Evolutionary conservation across 2,888 invertebrate species (phyloP).

Genomic region (Ptychoptera contaminata): DNA sequence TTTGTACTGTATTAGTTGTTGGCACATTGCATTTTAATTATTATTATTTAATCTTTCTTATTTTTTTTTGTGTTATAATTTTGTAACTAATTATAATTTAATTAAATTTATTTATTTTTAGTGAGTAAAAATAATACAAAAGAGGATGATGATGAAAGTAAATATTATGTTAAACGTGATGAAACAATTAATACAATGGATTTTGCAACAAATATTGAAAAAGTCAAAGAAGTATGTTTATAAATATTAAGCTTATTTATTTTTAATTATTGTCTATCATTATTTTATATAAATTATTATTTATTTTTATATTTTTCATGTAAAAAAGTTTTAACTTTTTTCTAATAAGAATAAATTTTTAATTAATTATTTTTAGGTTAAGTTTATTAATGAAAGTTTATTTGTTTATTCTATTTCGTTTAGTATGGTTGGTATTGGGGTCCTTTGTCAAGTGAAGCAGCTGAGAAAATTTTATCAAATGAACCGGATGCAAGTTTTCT

Average conservation of each 20-base stretch:
- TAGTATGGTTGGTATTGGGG: slow-evolving; percentile 97
- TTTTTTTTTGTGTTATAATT: too few species aligned
- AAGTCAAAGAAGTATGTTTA: slow-evolving; percentile 78
- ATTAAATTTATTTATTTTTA: too few species aligned
- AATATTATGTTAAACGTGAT: too few species aligned
- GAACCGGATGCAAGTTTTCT: slow-evolving; percentile 91
- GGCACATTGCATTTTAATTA: too few species aligned
- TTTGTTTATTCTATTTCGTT: slow-evolving; percentile 18
- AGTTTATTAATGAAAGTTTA: slow-evolving; percentile 2
- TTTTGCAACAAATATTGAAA: slow-evolving; percentile 81
- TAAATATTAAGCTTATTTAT: background rate
- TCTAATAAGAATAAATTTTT: too few species aligned
- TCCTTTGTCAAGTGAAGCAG: slow-evolving; percentile 77
- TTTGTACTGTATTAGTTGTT: too few species aligned
- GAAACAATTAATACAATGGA: slow-evolving; percentile 35
- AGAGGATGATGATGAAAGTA: too few species aligned
- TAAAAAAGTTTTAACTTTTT: too few species aligned
- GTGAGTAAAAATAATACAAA: too few species aligned
- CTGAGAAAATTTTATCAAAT: slow-evolving; percentile 78
- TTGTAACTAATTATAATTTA: too few species aligned
- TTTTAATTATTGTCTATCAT: background rate
- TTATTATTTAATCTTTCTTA: too few species aligned
- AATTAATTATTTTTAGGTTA: too few species aligned
- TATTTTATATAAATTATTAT: slow-evolving; percentile 6
- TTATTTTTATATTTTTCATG: background rate